phyloP scores from a whole-genome alignment of 2,797 vertebrate species.

The Trematomus bernacchii region DNA sequence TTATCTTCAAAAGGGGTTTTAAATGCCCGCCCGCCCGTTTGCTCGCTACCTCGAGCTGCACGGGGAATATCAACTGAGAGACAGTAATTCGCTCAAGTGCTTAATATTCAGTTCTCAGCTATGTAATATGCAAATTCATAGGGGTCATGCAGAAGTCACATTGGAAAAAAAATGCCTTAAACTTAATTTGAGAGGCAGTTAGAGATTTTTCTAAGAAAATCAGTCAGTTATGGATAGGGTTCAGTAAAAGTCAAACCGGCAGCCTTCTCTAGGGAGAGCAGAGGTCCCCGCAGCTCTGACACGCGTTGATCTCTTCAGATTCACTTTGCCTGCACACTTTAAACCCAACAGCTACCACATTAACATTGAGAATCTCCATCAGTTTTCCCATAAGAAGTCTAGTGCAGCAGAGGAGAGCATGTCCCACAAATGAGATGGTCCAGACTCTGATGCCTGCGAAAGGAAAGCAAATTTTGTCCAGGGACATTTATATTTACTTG shows the following conservation, averaged over 20 bases:
- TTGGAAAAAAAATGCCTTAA: constrained; percentile 72
- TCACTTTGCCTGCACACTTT: constrained; percentile 60
- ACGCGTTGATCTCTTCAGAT: constrained; percentile 73
- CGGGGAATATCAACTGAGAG: constrained; percentile 80
- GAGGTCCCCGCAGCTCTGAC: constrained; percentile 70
- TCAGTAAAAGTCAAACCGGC: constrained; percentile 74
- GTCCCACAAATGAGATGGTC: constrained; percentile 67
- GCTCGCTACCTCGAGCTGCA: constrained; percentile 79
- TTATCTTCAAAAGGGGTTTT: constrained; percentile 86
- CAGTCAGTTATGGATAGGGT: constrained; percentile 75
- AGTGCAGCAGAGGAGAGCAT: constrained; percentile 38
- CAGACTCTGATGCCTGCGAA: constrained; percentile 34
- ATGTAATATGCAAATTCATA: constrained; percentile 86
- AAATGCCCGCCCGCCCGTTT: constrained; percentile 76
- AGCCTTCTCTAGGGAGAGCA: constrained; percentile 55
- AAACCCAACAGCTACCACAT: constrained; percentile 66
- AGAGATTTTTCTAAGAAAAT: constrained; percentile 76
- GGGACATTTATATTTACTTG: constrained; percentile 34
- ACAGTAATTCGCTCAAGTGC: constrained; percentile 81
- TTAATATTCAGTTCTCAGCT: constrained; percentile 85
- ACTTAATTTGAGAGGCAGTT: constrained; percentile 80
- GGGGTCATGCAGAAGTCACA: constrained; percentile 84
- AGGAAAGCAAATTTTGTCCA: constrained; percentile 48
- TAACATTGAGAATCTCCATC: constrained; percentile 64
- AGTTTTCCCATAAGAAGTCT: constrained; percentile 42